Percentiles rank a stretch among this genome's conserved stretches.
Evolutionary conservation across 2,797 vertebrate species (phyloP).

Genomic region (Smutsia gigantea): DNA sequence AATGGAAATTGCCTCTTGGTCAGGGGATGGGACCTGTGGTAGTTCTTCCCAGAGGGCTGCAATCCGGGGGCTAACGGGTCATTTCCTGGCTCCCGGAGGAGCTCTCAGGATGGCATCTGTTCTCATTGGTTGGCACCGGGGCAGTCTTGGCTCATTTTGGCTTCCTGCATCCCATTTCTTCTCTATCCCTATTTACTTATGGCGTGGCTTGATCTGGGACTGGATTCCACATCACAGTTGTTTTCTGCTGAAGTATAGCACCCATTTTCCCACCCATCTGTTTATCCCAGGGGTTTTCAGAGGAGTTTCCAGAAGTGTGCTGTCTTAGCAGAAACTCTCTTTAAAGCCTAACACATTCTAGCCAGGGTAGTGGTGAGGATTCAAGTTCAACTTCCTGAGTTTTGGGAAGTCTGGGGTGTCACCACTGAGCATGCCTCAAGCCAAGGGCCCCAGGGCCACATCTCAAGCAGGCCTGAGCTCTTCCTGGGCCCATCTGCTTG

Average conservation of each 20-base stretch:
- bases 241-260: neutral
- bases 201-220: neutral
- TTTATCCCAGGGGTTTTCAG: neutral
- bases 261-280: neutral
- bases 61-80: neutral
- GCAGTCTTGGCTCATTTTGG: neutral
- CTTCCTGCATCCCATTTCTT: neutral
- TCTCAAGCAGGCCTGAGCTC: neutral
- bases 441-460: neutral
- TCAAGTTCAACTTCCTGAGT: neutral
- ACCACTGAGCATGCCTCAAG: neutral
- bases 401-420: neutral
- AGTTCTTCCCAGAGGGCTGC: neutral
- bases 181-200: rapidly evolving
- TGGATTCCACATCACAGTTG: neutral
- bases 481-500: neutral
- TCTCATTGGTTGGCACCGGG: too few relatives aligned
- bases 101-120: neutral
- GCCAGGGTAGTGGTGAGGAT: neutral
- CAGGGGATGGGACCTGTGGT: too few relatives aligned
- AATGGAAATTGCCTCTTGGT: too few relatives aligned
- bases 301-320: neutral
- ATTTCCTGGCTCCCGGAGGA: too few relatives aligned
- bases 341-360: neutral
- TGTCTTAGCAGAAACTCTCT: neutral